Conservation (phyloP, 2,888 invertebrate species). For the Pyralis farinalis region DNA sequence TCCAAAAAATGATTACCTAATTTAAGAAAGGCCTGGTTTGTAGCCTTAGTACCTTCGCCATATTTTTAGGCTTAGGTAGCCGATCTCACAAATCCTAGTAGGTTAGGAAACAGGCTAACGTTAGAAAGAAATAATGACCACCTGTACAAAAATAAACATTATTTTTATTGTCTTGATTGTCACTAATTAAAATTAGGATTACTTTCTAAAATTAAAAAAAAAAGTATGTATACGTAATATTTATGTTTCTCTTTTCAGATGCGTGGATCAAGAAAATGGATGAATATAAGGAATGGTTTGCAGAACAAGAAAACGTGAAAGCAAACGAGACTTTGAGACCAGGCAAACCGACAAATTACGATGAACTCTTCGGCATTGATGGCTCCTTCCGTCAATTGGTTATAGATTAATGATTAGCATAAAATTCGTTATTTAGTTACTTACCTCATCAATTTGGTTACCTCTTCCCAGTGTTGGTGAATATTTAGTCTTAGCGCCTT, state of each 20-base stretch:
- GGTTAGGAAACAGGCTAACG: too few species aligned
- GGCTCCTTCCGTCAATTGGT: constrained; percentile 92
- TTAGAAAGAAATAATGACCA: too few species aligned
- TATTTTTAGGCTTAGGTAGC: too few species aligned
- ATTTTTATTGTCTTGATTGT: too few species aligned
- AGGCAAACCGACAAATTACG: constrained; percentile 91
- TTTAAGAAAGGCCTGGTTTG: too few species aligned
- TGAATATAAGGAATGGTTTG: constrained; percentile 90
- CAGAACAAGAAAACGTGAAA: constrained; percentile 88
- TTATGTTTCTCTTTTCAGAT: constrained; percentile 64
- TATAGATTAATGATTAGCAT: constrained; percentile 82
- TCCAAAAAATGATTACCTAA: too few species aligned
- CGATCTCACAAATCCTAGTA: too few species aligned
- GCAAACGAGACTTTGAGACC: constrained; percentile 90
- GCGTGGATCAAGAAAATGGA: constrained; percentile 90
- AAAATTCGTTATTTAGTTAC: background rate
- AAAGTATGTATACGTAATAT: too few species aligned
- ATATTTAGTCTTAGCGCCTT: constrained; percentile 24
- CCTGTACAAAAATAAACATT: too few species aligned
- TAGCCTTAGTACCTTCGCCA: too few species aligned
- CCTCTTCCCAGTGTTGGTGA: constrained; percentile 8
- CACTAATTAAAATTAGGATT: too few species aligned
- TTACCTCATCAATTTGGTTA: constrained; percentile 7
- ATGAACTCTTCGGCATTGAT: constrained; percentile 93
- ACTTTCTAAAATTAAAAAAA: too few species aligned